These are phyloP conservation scores for Lycia hirtaria DNA, from an alignment of 2,888 invertebrate genomes.

Conservation along the genomic window DNA sequence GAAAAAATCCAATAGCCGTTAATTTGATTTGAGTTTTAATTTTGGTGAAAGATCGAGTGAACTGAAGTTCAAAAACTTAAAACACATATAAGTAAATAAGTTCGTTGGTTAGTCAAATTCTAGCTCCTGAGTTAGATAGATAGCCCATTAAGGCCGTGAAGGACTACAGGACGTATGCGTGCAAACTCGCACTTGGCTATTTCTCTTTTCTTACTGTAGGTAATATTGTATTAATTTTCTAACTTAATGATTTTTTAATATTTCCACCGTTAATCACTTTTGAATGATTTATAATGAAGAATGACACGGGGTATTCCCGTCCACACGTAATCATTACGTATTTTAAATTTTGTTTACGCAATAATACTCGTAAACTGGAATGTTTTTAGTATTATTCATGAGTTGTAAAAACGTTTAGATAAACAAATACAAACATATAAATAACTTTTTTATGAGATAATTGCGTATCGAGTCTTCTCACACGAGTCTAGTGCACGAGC, in stretches of 20 bases:
- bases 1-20: too few relatives aligned
- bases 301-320: slow-evolving; percentile 5
- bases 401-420: slow-evolving; percentile 7
- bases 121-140: too few relatives aligned
- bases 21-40: too few relatives aligned
- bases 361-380: slow-evolving; percentile 7
- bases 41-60: too few relatives aligned
- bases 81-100: too few relatives aligned
- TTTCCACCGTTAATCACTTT: slow-evolving; percentile 3
- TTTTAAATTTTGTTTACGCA: slow-evolving; percentile 5
- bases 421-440: not conserved
- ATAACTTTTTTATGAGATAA: slow-evolving; percentile 14
- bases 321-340: slow-evolving; percentile 7
- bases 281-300: not conserved
- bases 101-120: too few relatives aligned
- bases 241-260: not conserved
- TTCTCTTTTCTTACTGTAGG: not conserved
- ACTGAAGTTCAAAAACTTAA: too few relatives aligned
- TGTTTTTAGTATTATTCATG: not conserved
- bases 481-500: not conserved
- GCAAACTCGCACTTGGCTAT: too few relatives aligned
- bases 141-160: too few relatives aligned
- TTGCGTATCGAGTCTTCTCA: not conserved
- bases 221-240: not conserved
- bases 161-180: too few relatives aligned